phyloP scores from a whole-genome alignment of 92 coral and sea anemone genomes.

The Anthopleura xanthogrammica region DNA sequence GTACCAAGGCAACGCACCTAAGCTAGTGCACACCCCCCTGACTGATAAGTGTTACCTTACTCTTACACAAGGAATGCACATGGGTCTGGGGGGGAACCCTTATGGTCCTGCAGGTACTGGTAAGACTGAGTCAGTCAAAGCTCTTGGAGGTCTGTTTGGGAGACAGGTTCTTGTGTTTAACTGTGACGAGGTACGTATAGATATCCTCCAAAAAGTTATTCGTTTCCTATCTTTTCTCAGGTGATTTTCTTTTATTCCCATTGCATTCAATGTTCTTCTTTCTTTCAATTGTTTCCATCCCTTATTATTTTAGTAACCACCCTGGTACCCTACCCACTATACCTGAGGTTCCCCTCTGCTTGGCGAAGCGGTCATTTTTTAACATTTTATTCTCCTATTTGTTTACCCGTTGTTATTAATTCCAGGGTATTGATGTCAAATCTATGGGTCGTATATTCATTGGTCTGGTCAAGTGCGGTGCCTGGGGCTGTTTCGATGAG shows the following conservation, averaged over 20 bases:
- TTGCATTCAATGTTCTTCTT: too few species aligned
- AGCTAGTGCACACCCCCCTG: slow-evolving; percentile 99
- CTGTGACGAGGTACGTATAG: slow-evolving; percentile 83
- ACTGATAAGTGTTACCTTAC: slow-evolving; percentile 99
- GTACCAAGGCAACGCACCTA: slow-evolving; percentile 94
- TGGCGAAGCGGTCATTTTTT: too few species aligned
- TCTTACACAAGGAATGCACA: slow-evolving; percentile 99
- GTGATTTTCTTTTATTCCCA: too few species aligned
- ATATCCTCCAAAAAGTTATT: background rate
- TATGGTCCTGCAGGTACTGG: slow-evolving; percentile 99
- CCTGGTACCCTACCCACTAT: too few species aligned
- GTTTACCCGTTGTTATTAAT: background rate
- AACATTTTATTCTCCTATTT: background rate
- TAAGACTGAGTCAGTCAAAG: slow-evolving; percentile 97
- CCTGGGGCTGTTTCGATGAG: slow-evolving; percentile 99
- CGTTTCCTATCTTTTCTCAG: too few species aligned
- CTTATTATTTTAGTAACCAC: too few species aligned
- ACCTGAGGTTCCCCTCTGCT: too few species aligned
- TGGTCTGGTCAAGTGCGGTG: slow-evolving; percentile 98
- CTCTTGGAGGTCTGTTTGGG: slow-evolving; percentile 96
- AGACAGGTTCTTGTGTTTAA: slow-evolving; percentile 95
- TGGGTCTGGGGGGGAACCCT: slow-evolving; percentile 99
- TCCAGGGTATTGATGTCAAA: slow-evolving; percentile 96
- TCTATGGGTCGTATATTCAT: slow-evolving; percentile 99
- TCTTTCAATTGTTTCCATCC: too few species aligned